A percentile compares a stretch with the other conserved stretches of the same genome.
These are phyloP conservation scores for Anagrus nilaparvatae DNA, from an alignment of 1,140 invertebrate species.

Conservation along the genomic window DNA sequence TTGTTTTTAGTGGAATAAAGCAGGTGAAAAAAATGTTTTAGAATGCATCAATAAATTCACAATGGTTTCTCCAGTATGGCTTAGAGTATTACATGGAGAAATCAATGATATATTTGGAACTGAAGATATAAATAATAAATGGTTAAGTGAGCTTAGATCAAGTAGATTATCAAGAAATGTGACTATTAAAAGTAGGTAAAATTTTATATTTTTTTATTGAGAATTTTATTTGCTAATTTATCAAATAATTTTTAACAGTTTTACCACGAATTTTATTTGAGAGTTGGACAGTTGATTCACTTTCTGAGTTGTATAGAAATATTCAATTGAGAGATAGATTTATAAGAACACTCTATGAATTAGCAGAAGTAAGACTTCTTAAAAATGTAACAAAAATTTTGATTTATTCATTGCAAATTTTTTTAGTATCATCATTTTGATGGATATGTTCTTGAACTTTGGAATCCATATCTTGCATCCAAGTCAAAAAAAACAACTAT, in stretches of 20 bases:
- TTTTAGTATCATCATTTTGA: constrained; percentile 58
- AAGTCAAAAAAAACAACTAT: constrained; percentile 53
- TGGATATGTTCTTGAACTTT: constrained; percentile 81
- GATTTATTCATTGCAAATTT: not conserved
- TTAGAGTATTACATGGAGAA: constrained; percentile 75
- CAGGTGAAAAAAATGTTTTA: constrained; percentile 90
- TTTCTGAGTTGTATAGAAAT: constrained; percentile 51
- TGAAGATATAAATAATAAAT: constrained; percentile 41
- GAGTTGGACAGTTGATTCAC: constrained; percentile 63
- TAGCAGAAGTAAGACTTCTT: constrained; percentile 42
- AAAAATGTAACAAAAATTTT: not conserved
- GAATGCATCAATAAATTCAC: constrained; percentile 82
- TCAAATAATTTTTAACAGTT: constrained; percentile 43
- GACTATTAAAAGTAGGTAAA: constrained; percentile 13
- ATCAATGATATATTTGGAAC: constrained; percentile 52
- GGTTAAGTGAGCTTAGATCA: constrained; percentile 36
- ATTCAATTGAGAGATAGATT: constrained; percentile 47
- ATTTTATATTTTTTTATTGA: constrained; percentile 4
- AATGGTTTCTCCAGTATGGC: constrained; percentile 89
- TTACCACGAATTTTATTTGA: constrained; percentile 81
- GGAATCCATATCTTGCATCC: constrained; percentile 64
- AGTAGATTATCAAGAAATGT: constrained; percentile 8
- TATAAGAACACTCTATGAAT: constrained; percentile 48
- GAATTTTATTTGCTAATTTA: constrained; percentile 6
- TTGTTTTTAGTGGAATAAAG: constrained; percentile 80